Percentiles rank a stretch among this genome's conserved stretches.
These are phyloP conservation scores for Cheilosia impressa DNA, from an alignment of 2,888 invertebrate species.

Conservation along the genomic window DNA sequence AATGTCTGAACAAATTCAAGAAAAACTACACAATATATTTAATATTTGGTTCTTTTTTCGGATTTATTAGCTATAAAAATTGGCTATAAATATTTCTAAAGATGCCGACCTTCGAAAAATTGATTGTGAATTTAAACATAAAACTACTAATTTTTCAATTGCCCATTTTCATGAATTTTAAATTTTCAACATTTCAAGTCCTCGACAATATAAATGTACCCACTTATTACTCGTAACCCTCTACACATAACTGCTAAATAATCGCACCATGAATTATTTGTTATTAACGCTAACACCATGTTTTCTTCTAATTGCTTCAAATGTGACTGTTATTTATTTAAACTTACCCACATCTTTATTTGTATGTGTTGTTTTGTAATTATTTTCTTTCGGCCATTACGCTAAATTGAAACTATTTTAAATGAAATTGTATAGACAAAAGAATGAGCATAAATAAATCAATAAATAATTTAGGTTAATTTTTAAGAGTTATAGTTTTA, in stretches of 20 bases:
- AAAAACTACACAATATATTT: too few relatives aligned
- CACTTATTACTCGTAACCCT: too few relatives aligned
- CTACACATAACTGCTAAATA: neutral
- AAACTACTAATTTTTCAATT: neutral
- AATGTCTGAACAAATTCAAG: too few relatives aligned
- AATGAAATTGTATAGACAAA: conserved; percentile 49
- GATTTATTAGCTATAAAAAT: too few relatives aligned
- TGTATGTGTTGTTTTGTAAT: neutral
- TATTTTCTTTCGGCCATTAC: conserved; percentile 49
- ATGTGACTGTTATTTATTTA: conserved; percentile 43
- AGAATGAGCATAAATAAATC: conserved; percentile 38
- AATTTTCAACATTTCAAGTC: neutral
- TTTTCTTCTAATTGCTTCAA: conserved; percentile 3
- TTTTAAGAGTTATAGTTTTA: conserved; percentile 4
- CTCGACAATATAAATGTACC: too few relatives aligned
- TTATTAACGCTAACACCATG: neutral
- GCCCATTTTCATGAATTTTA: too few relatives aligned
- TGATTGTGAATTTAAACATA: too few relatives aligned
- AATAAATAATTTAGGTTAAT: conserved; percentile 36
- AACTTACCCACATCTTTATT: neutral
- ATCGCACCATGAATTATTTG: neutral
- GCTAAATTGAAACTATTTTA: conserved; percentile 43
- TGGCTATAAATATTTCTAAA: too few relatives aligned
- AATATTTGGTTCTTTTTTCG: too few relatives aligned
- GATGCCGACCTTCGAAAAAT: too few relatives aligned